These are phyloP conservation scores for Galaxea fascicularis DNA, from an alignment of 92 coral and sea anemone genomes.

Conservation along the genomic window DNA sequence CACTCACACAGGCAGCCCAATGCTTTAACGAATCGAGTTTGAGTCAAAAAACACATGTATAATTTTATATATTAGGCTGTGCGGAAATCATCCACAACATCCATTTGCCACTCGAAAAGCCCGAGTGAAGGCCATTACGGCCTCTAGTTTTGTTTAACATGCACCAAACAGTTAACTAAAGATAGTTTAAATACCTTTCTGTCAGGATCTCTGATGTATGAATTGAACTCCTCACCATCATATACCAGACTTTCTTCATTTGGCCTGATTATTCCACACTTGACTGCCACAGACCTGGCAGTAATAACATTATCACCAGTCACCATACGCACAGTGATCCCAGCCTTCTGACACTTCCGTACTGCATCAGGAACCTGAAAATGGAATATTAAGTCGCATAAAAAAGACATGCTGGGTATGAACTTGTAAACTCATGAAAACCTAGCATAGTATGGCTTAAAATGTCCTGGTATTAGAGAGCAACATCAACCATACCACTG, in stretches of 20 bases:
- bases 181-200: slow-evolving; percentile 62
- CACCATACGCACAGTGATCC: slow-evolving; percentile 90
- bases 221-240: slow-evolving; percentile 79
- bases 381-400: neutral
- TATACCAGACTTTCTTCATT: slow-evolving; percentile 72
- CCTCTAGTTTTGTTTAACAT: no score
- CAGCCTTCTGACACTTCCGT: slow-evolving; percentile 78
- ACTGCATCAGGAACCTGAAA: slow-evolving; percentile 79
- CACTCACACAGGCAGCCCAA: no score
- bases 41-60: no score
- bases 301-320: slow-evolving; percentile 84
- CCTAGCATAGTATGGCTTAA: no score
- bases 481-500: no score
- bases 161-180: neutral
- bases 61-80: no score
- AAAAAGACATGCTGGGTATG: no score
- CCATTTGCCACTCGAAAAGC: no score
- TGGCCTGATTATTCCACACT: slow-evolving; percentile 81
- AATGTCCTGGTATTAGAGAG: no score
- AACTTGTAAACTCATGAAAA: neutral
- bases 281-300: slow-evolving; percentile 84
- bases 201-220: slow-evolving; percentile 84
- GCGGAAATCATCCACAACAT: no score
- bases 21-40: no score
- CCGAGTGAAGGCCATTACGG: no score